These are phyloP conservation scores for Diaphora mendica DNA, from an alignment of 2,888 invertebrate species.

Conservation along the genomic window DNA sequence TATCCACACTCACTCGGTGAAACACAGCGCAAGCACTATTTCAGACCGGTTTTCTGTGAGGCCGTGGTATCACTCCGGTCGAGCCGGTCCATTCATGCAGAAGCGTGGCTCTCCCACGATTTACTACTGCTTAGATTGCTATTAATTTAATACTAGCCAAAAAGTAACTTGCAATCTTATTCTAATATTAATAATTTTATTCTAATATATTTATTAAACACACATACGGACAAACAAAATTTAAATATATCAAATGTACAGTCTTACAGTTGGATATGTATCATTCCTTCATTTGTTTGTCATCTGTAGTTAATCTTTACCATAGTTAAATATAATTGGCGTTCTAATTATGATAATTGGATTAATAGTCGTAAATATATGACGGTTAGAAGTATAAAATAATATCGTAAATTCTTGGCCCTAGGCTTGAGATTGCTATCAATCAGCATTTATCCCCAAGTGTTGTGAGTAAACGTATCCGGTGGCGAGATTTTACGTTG, in stretches of 20 bases:
- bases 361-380: slow-evolving; percentile 34
- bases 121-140: too few species aligned
- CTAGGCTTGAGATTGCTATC: slow-evolving; percentile 36
- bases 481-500: neutral
- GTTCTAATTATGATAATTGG: slow-evolving; percentile 18
- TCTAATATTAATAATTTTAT: too few species aligned
- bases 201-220: too few species aligned
- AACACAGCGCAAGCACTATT: too few species aligned
- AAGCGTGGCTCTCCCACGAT: too few species aligned
- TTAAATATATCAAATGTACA: neutral
- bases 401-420: slow-evolving; percentile 33
- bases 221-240: neutral
- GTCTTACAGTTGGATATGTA: neutral
- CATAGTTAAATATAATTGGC: neutral
- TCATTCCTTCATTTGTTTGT: neutral
- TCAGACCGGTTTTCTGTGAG: too few species aligned
- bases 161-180: too few species aligned
- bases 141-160: too few species aligned
- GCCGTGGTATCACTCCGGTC: too few species aligned
- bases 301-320: neutral
- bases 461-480: slow-evolving; percentile 14
- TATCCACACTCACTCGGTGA: too few species aligned
- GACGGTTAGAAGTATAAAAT: slow-evolving; percentile 25
- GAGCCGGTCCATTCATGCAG: too few species aligned
- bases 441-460: slow-evolving; percentile 28